phyloP scores from a whole-genome alignment of 2,113 vertebrate species.

The Pyrgilauda ruficollis region DNA sequence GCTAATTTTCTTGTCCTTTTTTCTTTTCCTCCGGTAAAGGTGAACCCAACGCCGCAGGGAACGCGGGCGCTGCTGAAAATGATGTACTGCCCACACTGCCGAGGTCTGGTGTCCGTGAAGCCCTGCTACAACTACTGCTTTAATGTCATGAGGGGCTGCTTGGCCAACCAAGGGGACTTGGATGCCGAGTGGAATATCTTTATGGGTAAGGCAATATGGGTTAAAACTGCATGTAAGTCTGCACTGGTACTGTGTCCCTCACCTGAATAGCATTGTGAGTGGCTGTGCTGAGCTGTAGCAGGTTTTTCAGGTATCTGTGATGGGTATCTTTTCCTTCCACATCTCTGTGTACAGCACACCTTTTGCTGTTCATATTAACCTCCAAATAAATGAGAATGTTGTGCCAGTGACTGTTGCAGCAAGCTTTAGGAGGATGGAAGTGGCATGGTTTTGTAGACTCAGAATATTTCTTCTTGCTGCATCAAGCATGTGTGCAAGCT shows the following conservation, averaged over 20 bases:
- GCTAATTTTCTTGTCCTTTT: neutral
- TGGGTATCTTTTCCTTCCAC: neutral
- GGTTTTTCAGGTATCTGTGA: neutral
- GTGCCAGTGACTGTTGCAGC: neutral
- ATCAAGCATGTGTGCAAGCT: neutral
- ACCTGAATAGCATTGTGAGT: neutral
- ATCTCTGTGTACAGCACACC: neutral
- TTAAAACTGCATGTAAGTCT: neutral
- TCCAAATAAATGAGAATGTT: neutral
- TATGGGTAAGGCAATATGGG: constrained; percentile 80
- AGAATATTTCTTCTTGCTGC: neutral
- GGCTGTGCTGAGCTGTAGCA: neutral
- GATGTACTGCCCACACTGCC: constrained; percentile 94
- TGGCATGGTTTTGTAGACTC: neutral
- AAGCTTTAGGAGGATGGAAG: neutral
- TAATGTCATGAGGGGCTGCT: constrained; percentile 94
- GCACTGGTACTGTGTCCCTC: accelerated
- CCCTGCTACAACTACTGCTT: constrained; percentile 98
- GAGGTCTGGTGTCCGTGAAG: constrained; percentile 88
- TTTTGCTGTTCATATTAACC: neutral
- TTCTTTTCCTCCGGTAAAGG: constrained; percentile 68
- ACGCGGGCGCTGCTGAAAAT: constrained; percentile 90
- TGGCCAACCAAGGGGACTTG: constrained; percentile 95
- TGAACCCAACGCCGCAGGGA: constrained; percentile 87
- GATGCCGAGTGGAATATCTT: constrained; percentile 96